Conservation (phyloP, 2,797 vertebrate species). For the Babyrousa celebensis region DNA sequence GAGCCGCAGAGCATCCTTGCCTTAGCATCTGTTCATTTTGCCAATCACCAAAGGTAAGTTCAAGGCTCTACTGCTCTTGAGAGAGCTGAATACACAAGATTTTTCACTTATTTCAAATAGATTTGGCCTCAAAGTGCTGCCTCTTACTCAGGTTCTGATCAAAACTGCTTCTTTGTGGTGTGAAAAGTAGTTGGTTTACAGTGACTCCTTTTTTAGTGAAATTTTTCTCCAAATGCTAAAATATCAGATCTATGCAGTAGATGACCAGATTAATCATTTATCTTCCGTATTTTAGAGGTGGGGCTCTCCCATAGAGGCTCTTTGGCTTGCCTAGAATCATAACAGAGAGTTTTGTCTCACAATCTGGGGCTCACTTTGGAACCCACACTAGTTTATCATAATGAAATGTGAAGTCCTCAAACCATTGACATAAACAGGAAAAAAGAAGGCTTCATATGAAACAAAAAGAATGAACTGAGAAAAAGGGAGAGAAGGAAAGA, state of each 20-base stretch:
- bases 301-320: background rate
- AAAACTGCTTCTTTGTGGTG: background rate
- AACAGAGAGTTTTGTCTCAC: background rate
- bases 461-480: background rate
- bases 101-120: constrained; percentile 40
- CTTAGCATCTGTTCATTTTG: constrained; percentile 49
- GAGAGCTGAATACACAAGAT: background rate
- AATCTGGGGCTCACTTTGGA: background rate
- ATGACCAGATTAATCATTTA: background rate
- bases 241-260: background rate
- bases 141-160: background rate
- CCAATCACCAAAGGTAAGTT: background rate
- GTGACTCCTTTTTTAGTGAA: background rate
- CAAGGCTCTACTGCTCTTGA: background rate
- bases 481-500: background rate
- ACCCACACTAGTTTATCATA: background rate
- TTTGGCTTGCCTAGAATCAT: background rate
- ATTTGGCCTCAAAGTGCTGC: background rate
- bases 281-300: background rate
- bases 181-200: background rate
- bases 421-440: background rate
- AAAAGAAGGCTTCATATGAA: background rate
- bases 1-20: constrained; percentile 26
- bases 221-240: background rate
- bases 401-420: background rate